A percentile compares a stretch with the other conserved stretches of the same genome.
phyloP scores from a whole-genome alignment of 2,113 vertebrate species.

The Macrotis lagotis region DNA sequence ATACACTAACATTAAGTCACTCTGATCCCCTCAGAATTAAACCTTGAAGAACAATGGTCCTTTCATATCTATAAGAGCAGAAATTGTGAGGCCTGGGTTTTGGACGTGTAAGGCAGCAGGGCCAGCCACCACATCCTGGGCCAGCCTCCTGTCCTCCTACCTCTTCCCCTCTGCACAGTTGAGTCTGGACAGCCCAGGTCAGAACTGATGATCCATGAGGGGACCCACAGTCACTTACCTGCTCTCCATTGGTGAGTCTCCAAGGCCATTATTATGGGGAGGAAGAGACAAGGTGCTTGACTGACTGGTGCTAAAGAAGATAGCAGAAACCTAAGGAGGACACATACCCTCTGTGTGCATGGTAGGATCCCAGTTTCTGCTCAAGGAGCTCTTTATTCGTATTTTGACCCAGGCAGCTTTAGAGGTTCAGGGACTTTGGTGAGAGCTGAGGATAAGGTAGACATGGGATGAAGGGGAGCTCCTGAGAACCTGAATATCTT shows the following conservation, averaged over 20 bases:
- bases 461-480: neutral
- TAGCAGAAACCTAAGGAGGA: neutral
- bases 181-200: neutral
- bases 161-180: neutral
- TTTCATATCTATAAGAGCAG: neutral
- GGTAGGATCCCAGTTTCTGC: neutral
- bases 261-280: neutral
- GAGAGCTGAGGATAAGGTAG: neutral
- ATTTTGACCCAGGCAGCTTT: neutral
- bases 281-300: neutral
- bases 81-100: neutral
- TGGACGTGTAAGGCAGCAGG: neutral
- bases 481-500: neutral
- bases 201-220: neutral
- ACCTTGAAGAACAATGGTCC: neutral
- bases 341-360: neutral
- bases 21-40: neutral
- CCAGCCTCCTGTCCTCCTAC: neutral
- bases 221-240: neutral
- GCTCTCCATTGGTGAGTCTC: neutral
- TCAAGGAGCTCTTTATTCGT: neutral
- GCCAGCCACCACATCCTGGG: neutral
- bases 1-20: neutral
- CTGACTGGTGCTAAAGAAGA: accelerated
- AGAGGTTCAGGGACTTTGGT: neutral